Evolutionary conservation across 2,113 vertebrate species (phyloP), one percentile per base, ranked within the genome.

Genomic region (Salvelinus sp.): DNA sequence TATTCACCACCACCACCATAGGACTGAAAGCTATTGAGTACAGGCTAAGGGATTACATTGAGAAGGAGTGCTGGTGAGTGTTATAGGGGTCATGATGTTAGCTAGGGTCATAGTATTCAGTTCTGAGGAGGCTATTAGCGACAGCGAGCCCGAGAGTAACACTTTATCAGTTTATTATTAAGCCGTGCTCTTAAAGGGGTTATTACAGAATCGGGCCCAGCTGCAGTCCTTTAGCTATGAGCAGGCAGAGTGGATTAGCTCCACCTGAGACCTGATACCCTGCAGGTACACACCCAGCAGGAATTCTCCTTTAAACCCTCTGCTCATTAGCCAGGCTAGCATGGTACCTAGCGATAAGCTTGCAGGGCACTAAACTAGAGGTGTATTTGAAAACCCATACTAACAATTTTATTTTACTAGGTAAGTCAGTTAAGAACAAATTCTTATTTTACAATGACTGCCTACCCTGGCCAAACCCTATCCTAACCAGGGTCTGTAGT

Each of bases 271-370:
- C 76, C 73, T 54, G 70, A 66, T 63, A 76, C 33, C 75, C 72
- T 58, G 44, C 69, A 79, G 71, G 78, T 81, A 79, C 70, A 28
- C 18, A 44, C 23, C 73, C 16, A 80, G 67, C 47, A n/a, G 62
- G 62, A 65, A 22, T 16, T 9, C 33, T 12, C 60, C 16, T 62
- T 27, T 3, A 47, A 64, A 27, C 6, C 47, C 16, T 75, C 14
- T 75, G 50, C 71, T 78, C 74, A 76, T 85, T 85, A 80, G 67
- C 71, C 57, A 22, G 22, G 16, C 73, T 14, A 70, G 64, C 47
- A 62, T 69, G n/a, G 73, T 62, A 54, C 50, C 50, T 27, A 50
- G 70, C 9, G 44, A 78, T 75, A 78, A 74, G 20, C 20, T 66
- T 66, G 22, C 44, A 50, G n/a, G 33, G 30, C 10, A 33, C 67